These are phyloP conservation scores for Dufourea novaeangliae DNA, from an alignment of 1,140 invertebrate species.

Conservation along the genomic window DNA sequence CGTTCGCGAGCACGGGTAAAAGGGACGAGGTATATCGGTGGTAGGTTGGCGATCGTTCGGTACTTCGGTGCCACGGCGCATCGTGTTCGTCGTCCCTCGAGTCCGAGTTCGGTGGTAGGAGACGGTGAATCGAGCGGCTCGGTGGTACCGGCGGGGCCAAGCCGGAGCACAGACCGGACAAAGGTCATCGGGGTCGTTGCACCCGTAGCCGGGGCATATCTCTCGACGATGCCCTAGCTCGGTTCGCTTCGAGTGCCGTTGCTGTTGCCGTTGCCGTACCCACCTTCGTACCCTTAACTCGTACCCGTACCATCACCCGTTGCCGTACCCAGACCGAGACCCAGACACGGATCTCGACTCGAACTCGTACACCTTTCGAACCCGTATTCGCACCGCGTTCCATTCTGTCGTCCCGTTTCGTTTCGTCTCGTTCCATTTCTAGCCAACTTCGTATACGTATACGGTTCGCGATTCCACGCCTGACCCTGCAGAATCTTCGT, in stretches of 20 bases:
- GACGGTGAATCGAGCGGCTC: constrained; percentile 58
- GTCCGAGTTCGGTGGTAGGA: constrained; percentile 48
- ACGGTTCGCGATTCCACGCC: not conserved
- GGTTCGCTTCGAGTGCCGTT: constrained; percentile 40
- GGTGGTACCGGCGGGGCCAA: constrained; percentile 69
- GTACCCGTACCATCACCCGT: constrained; percentile 15
- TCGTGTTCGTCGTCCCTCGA: constrained; percentile 37
- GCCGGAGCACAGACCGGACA: constrained; percentile 77
- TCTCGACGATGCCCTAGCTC: constrained; percentile 71
- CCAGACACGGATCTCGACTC: constrained; percentile 6
- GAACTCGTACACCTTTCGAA: not conserved
- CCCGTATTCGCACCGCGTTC: not conserved
- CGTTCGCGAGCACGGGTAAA: constrained; percentile 25
- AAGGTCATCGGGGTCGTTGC: constrained; percentile 81
- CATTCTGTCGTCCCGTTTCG: not conserved
- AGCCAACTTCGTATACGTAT: too few relatives aligned
- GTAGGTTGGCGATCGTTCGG: constrained; percentile 28
- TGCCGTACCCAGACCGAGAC: not conserved
- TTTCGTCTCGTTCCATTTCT: not conserved
- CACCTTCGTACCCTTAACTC: not conserved
- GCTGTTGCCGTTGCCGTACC: constrained; percentile 12
- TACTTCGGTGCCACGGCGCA: constrained; percentile 23
- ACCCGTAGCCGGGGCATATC: constrained; percentile 80
- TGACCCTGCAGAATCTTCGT: not conserved
- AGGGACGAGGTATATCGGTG: constrained; percentile 7